A percentile compares a stretch with the other conserved stretches of the same genome.
phyloP scores from a whole-genome alignment of 2,888 invertebrate genomes.

The Timema cristinae region DNA sequence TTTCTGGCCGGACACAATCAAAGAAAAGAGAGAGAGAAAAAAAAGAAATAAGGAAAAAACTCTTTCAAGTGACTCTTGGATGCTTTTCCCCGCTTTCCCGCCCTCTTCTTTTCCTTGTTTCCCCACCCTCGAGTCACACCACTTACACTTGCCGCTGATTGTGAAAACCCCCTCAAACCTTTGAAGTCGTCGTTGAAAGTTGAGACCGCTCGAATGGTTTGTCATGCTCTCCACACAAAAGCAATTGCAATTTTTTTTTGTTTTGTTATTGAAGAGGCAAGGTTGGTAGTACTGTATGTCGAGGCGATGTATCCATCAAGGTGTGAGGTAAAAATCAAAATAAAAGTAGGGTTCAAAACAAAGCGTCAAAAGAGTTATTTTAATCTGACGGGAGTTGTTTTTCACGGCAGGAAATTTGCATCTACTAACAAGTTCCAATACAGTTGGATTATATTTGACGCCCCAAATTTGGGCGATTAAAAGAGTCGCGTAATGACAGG shows the following conservation, averaged over 20 bases:
- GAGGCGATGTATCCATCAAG: not conserved
- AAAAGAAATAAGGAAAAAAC: not conserved
- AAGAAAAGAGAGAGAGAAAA: no score
- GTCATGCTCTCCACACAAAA: not conserved
- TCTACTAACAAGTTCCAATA: no score
- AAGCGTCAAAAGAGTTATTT: no score
- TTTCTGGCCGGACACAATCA: not conserved
- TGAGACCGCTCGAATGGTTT: no score
- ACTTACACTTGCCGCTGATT: no score
- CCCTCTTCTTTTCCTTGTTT: no score
- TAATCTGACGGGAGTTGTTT: no score
- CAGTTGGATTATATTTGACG: no score
- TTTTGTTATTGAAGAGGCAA: not conserved
- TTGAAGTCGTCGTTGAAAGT: constrained; percentile 1
- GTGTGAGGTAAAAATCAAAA: constrained; percentile 13
- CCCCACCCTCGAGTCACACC: no score
- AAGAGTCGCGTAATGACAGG: no score
- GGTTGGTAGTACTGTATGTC: not conserved
- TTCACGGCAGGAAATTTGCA: no score
- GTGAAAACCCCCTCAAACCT: not conserved
- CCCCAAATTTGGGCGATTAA: no score
- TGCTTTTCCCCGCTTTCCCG: not conserved
- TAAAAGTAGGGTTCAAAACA: not conserved
- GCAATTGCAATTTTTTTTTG: constrained; percentile 13
- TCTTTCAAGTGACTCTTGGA: constrained; percentile 2